These are phyloP conservation scores for Coregonus ussuriensis DNA, from an alignment of 2,797 vertebrate genomes.

Conservation along the genomic window DNA sequence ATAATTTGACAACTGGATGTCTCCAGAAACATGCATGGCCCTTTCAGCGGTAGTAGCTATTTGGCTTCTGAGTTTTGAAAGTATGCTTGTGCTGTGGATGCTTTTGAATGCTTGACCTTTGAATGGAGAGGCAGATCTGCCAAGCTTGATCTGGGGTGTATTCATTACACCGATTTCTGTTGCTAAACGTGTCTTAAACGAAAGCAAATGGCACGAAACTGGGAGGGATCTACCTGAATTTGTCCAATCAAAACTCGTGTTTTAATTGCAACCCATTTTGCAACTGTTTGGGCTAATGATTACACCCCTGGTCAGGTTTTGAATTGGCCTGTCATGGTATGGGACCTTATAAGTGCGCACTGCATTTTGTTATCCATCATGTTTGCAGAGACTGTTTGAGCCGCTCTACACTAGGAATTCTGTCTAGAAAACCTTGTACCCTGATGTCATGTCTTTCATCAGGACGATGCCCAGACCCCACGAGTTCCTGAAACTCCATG, in stretches of 20 bases:
- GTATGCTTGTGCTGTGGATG: constrained; percentile 7
- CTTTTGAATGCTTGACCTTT: too few species aligned
- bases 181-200: too few species aligned
- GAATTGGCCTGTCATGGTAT: background rate
- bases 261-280: too few species aligned
- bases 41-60: background rate
- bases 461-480: constrained; percentile 84
- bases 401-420: background rate
- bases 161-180: too few species aligned
- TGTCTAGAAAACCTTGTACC: background rate
- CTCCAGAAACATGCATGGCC: background rate
- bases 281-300: too few species aligned
- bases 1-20: too few species aligned
- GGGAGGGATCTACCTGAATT: too few species aligned
- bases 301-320: background rate
- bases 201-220: too few species aligned
- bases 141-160: background rate
- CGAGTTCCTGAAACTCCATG: constrained; percentile 76
- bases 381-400: background rate
- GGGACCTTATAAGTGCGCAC: too few species aligned
- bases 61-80: background rate
- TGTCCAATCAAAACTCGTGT: too few species aligned
- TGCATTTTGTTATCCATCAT: background rate
- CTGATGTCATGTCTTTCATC: constrained; percentile 2
- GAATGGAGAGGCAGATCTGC: background rate